Percentiles rank a stretch among this genome's conserved stretches.
Evolutionary conservation across 2,797 vertebrate genomes (phyloP).

Genomic region (Danio kyathit): DNA sequence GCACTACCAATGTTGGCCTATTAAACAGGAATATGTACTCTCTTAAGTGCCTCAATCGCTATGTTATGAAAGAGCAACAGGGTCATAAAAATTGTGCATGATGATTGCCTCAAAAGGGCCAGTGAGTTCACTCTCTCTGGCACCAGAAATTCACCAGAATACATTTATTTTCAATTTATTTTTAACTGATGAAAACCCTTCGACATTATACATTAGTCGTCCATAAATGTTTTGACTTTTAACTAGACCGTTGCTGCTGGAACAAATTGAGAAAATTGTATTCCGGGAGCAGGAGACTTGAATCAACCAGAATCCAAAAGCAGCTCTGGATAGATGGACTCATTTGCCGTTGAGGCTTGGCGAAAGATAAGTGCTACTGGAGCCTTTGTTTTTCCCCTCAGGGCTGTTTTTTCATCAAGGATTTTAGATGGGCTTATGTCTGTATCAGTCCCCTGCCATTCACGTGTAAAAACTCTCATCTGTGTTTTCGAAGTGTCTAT

Average conservation of each 20-base stretch:
- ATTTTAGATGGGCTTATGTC: conserved; percentile 41
- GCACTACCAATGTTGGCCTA: too few relatives aligned
- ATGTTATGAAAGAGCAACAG: too few relatives aligned
- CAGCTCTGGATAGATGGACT: conserved; percentile 15
- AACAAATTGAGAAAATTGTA: conserved; percentile 31
- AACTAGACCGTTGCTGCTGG: background rate
- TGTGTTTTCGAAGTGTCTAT: conserved; percentile 45
- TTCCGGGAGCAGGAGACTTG: conserved; percentile 12
- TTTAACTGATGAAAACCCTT: conserved; percentile 9
- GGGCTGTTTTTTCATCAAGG: conserved; percentile 42
- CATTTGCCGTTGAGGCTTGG: background rate
- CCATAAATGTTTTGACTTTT: conserved; percentile 8
- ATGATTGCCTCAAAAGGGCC: background rate
- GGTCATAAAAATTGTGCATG: too few relatives aligned
- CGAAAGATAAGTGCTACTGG: conserved; percentile 26
- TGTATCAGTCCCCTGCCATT: conserved; percentile 27
- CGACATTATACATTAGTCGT: conserved; percentile 5
- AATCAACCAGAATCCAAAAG: conserved; percentile 20
- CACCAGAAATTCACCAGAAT: background rate
- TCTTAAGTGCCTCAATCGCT: background rate
- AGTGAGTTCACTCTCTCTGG: background rate
- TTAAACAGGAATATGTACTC: too few relatives aligned
- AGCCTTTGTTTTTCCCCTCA: conserved; percentile 36
- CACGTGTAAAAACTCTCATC: conserved; percentile 37
- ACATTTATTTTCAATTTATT: conserved; percentile 10